Percentiles rank a stretch among this genome's conserved stretches.
Evolutionary conservation across 2,888 invertebrate species (phyloP).

Genomic region (Oscheius sp.): DNA sequence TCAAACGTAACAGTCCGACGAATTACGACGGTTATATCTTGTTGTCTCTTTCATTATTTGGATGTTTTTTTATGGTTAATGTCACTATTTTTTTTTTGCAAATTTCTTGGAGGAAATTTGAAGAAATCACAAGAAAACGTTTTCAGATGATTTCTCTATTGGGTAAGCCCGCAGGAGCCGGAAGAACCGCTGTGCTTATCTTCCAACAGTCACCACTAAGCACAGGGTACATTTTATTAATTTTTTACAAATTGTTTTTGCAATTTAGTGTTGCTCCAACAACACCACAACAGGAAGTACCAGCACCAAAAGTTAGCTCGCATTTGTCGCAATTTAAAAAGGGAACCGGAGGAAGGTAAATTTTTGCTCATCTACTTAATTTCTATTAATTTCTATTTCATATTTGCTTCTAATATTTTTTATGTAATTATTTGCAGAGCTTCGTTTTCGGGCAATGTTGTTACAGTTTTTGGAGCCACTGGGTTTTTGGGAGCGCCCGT

Average conservation of each 20-base stretch:
- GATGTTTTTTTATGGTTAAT: no score
- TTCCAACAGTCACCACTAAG: conserved; percentile 17
- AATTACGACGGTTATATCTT: no score
- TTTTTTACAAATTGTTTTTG: conserved; percentile 10
- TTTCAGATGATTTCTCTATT: conserved; percentile 47
- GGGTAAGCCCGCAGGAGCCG: conserved; percentile 42
- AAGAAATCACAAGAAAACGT: no score
- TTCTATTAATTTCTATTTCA: background rate
- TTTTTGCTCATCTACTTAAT: background rate
- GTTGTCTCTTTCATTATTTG: no score
- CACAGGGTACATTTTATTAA: background rate
- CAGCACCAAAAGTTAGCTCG: conserved; percentile 41
- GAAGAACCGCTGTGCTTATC: conserved; percentile 40
- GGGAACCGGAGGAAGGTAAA: conserved; percentile 48
- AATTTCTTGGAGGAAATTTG: no score
- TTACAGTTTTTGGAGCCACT: conserved; percentile 83
- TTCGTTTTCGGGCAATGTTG: conserved; percentile 94
- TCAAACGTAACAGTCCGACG: no score
- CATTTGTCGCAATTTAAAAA: conserved; percentile 47
- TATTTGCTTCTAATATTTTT: background rate
- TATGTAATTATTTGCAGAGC: conserved; percentile 77
- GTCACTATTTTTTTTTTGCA: no score
- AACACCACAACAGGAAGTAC: conserved; percentile 40
- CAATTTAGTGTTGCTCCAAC: conserved; percentile 38
- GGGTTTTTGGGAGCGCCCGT: conserved; percentile 90